These are phyloP conservation scores for Actenoides hombroni DNA, from an alignment of 2,113 vertebrate species.

Conservation along the genomic window DNA sequence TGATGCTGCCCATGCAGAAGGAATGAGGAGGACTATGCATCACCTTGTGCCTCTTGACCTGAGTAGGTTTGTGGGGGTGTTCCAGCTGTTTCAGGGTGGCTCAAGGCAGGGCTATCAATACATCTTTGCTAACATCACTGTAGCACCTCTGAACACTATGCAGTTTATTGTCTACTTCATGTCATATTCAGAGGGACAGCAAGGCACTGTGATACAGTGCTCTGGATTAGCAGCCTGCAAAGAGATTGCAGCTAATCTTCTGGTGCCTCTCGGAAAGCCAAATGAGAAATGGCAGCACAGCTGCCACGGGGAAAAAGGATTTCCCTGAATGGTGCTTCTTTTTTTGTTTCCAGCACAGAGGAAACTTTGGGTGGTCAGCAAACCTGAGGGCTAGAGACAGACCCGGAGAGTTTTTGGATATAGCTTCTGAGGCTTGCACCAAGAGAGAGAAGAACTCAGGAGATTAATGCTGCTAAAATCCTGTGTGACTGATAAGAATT, in stretches of 20 bases:
- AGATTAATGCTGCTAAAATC: background rate
- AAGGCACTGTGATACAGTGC: background rate
- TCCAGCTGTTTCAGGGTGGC: background rate
- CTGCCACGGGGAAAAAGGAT: background rate
- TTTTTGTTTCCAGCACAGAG: background rate
- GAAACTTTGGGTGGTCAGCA: background rate
- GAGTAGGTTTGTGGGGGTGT: accelerated
- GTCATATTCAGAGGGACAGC: background rate
- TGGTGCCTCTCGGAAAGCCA: slow-evolving; percentile 44
- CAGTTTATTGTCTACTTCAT: background rate
- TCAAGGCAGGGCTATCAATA: background rate
- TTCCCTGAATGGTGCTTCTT: background rate
- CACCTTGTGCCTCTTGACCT: background rate
- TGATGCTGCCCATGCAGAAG: background rate
- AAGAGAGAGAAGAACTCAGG: background rate
- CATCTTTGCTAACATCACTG: background rate
- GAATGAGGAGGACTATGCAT: background rate
- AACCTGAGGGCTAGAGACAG: background rate
- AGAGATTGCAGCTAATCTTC: slow-evolving; percentile 58
- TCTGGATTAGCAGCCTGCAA: slow-evolving; percentile 40
- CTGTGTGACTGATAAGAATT: background rate
- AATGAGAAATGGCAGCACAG: slow-evolving; percentile 33
- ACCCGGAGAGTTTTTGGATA: background rate
- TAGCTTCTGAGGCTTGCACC: background rate
- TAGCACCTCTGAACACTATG: background rate